Evolutionary conservation across 2,888 invertebrate species (phyloP).

Genomic region (Netelia fuscicornis): DNA sequence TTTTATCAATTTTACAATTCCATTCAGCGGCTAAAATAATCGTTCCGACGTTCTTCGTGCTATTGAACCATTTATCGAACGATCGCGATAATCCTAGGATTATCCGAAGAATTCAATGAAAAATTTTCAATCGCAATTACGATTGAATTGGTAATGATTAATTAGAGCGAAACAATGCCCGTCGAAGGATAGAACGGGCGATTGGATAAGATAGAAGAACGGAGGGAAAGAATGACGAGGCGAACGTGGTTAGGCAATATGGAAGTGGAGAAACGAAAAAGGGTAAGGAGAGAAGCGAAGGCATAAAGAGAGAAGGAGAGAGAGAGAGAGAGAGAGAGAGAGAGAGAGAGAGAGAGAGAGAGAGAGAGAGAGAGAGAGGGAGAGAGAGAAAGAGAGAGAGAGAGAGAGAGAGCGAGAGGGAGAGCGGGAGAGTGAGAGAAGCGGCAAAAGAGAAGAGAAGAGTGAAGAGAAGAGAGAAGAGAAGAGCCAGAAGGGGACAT

Average conservation of each 20-base stretch:
- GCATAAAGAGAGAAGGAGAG: background rate
- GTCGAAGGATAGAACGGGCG: conserved; percentile 29
- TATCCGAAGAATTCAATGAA: conserved; percentile 13
- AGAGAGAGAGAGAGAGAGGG: conserved; percentile 40
- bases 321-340: conserved; percentile 14
- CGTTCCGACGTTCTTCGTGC: conserved; percentile 11
- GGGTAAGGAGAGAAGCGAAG: background rate
- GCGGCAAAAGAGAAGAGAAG: conserved; percentile 47
- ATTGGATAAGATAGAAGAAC: conserved; percentile 31
- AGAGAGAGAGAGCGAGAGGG: conserved; percentile 5
- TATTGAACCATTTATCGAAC: background rate
- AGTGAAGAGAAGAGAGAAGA: conserved; percentile 7
- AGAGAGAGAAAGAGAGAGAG: background rate
- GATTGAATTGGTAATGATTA: conserved; percentile 46
- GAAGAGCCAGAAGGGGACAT: conserved; percentile 15
- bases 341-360: conserved; percentile 49
- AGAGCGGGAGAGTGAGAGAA: conserved; percentile 51
- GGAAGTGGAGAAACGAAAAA: conserved; percentile 5
- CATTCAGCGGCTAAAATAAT: conserved; percentile 9
- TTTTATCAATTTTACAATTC: background rate
- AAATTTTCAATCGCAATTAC: conserved; percentile 30
- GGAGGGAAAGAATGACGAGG: conserved; percentile 40
- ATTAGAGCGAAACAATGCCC: conserved; percentile 40
- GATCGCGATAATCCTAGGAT: conserved; percentile 21
- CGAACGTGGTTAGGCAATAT: conserved; percentile 46